Percentiles rank a stretch among this genome's conserved stretches.
Conservation (phyloP, 1,140 invertebrate genomes). For the Akabosia matsudoensis region DNA sequence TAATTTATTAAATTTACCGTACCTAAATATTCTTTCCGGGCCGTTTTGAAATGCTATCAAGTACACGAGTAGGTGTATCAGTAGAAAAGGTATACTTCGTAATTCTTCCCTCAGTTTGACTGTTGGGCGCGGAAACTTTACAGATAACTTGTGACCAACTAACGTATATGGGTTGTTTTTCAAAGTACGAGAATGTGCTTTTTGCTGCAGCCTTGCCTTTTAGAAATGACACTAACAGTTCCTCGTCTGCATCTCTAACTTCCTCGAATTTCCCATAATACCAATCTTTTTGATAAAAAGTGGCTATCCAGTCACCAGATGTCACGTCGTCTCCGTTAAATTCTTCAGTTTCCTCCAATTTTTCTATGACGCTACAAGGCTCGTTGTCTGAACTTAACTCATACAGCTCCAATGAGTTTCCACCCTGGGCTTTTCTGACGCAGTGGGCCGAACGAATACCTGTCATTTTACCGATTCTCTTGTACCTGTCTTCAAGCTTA, state of each 20-base stretch:
- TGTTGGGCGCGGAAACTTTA: no score
- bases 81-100: no score
- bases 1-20: no score
- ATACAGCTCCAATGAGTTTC: not conserved
- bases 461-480: not conserved
- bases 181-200: not conserved
- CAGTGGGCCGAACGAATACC: not conserved
- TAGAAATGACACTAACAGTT: not conserved
- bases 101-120: no score
- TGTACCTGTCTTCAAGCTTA: not conserved
- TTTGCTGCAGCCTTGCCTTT: not conserved
- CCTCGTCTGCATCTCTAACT: not conserved
- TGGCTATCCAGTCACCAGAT: not conserved
- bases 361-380: not conserved
- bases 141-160: not conserved
- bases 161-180: not conserved
- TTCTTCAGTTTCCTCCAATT: not conserved
- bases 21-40: no score
- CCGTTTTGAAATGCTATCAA: no score
- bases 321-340: no score
- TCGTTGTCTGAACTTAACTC: not conserved
- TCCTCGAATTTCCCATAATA: not conserved
- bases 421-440: not conserved
- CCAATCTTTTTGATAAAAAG: not conserved
- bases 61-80: no score